Conservation (phyloP, 2,797 vertebrate genomes). For the Hozukius guyotensis region DNA sequence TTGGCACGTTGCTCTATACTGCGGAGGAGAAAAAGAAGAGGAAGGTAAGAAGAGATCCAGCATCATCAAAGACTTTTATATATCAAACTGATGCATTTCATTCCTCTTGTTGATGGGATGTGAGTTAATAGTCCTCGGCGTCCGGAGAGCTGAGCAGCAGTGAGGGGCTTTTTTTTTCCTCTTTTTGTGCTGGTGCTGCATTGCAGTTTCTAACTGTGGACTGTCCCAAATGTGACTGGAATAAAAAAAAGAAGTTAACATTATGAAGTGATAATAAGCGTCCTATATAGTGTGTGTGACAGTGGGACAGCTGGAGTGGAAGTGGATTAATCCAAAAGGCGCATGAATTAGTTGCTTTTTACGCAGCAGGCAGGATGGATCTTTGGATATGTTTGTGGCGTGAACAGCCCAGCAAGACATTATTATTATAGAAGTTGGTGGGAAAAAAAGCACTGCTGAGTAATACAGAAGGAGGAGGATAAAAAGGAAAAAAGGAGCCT, state of each 20-base stretch:
- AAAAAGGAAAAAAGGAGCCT: constrained; percentile 3
- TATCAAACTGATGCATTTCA: constrained; percentile 27
- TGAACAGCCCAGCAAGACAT: constrained; percentile 48
- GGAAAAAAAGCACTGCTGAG: not conserved
- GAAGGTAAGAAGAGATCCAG: constrained; percentile 73
- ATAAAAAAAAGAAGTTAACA: constrained; percentile 69
- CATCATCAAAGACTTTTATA: constrained; percentile 49
- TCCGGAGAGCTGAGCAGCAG: constrained; percentile 65
- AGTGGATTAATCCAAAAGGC: constrained; percentile 74
- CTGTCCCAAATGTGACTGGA: constrained; percentile 82
- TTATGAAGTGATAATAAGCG: constrained; percentile 53
- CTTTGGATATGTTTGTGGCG: constrained; percentile 46
- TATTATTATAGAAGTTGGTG: constrained; percentile 58
- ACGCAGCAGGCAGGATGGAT: constrained; percentile 58
- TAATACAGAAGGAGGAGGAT: constrained; percentile 12
- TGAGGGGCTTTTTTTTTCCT: constrained; percentile 18
- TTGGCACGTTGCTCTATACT: constrained; percentile 82
- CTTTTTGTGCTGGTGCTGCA: constrained; percentile 85
- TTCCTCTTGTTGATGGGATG: constrained; percentile 27
- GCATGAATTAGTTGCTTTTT: constrained; percentile 58
- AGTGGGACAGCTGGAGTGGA: constrained; percentile 55
- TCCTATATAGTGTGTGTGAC: constrained; percentile 27
- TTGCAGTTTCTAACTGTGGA: constrained; percentile 85
- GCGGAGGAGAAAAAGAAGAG: constrained; percentile 58
- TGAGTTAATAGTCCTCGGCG: constrained; percentile 34